Evolutionary conservation across 1,140 invertebrate genomes (phyloP).

Genomic region (Andricus grossulariae): DNA sequence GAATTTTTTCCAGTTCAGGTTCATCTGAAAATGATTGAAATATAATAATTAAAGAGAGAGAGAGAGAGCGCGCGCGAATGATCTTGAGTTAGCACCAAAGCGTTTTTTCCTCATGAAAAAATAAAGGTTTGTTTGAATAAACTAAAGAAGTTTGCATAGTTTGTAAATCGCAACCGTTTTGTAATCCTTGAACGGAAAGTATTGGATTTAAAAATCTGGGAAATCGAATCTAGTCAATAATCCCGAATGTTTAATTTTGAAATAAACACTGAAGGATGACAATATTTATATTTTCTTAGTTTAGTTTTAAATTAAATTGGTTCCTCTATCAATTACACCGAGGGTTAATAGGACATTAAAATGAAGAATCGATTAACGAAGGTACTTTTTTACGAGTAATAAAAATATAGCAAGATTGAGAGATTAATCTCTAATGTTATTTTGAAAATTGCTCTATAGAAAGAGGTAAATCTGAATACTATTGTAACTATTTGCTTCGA

Average conservation of each 20-base stretch:
- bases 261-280: not conserved
- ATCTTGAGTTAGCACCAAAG: not conserved
- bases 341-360: slow-evolving; percentile 19
- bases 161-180: slow-evolving; percentile 4
- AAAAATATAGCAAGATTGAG: slow-evolving; percentile 7
- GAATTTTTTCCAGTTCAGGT: not conserved
- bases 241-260: slow-evolving; percentile 7
- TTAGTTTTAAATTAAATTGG: not conserved
- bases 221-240: slow-evolving; percentile 22
- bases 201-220: not conserved
- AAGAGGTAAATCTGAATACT: not conserved
- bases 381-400: slow-evolving; percentile 8
- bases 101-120: slow-evolving; percentile 8
- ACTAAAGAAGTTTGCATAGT: slow-evolving; percentile 3
- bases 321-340: not conserved
- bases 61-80: not conserved
- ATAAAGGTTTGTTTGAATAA: slow-evolving; percentile 9
- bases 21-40: no score
- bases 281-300: slow-evolving; percentile 4
- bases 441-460: slow-evolving; percentile 5
- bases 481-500: not conserved
- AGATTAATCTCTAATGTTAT: slow-evolving; percentile 1
- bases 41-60: slow-evolving; percentile 1
- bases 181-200: not conserved
- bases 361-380: not conserved